Evolutionary conservation across 23 tunicate species (phyloP).

Genomic region (Oikopleura dioica): DNA sequence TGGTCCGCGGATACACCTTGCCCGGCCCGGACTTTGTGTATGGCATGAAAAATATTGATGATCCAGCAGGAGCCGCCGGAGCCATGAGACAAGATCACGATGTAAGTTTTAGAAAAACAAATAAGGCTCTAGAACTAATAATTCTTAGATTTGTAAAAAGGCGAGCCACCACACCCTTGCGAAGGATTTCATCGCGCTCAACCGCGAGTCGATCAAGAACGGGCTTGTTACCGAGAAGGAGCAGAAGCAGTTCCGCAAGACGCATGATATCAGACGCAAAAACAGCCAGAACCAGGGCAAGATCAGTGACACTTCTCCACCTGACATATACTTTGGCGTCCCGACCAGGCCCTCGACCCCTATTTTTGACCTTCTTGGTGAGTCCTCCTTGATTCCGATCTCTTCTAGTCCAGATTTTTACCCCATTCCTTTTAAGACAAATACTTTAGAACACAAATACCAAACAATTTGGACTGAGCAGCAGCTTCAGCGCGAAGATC

Average conservation of each 20-base stretch:
- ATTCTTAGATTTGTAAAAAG: too few relatives aligned
- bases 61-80: conserved; percentile 62
- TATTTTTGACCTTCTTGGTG: conserved; percentile 50
- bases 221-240: conserved; percentile 69
- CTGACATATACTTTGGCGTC: conserved; percentile 78
- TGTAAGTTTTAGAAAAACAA: too few relatives aligned
- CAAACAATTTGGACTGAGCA: conserved; percentile 33
- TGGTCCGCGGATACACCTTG: conserved; percentile 39
- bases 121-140: too few relatives aligned
- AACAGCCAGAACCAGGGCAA: conserved; percentile 14
- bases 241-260: conserved; percentile 46
- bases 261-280: conserved; percentile 45
- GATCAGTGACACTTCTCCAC: conserved; percentile 15
- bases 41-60: conserved; percentile 37
- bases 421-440: too few relatives aligned
- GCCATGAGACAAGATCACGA: conserved; percentile 65
- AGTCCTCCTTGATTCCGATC: too few relatives aligned
- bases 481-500: neutral
- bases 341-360: conserved; percentile 87
- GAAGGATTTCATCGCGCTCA: conserved; percentile 57
- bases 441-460: conserved; percentile 70
- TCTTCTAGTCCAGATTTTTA: too few relatives aligned
- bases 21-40: conserved; percentile 43
- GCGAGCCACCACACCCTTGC: too few relatives aligned
- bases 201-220: conserved; percentile 41